These are phyloP conservation scores for Mellivora capensis DNA, from an alignment of 2,113 vertebrate species.

Conservation along the genomic window DNA sequence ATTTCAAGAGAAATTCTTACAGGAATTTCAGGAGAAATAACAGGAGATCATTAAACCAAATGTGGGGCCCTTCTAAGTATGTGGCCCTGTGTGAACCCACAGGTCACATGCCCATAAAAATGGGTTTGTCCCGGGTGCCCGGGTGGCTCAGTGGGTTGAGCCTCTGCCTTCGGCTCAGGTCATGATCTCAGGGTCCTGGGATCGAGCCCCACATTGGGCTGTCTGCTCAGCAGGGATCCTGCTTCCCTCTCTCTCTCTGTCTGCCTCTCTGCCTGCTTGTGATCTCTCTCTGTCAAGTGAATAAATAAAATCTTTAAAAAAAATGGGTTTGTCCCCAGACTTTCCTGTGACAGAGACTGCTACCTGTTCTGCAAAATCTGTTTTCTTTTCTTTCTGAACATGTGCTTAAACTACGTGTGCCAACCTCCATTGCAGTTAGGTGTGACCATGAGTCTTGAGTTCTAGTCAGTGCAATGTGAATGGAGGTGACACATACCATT, in stretches of 20 bases:
- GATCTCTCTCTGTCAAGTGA: too few relatives aligned
- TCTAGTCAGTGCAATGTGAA: not conserved
- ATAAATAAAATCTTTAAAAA: too few relatives aligned
- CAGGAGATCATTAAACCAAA: not conserved
- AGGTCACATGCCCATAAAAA: not conserved
- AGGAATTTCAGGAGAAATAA: conserved; percentile 12
- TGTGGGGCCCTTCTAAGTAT: not conserved
- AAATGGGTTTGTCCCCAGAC: not conserved
- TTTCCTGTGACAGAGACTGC: not conserved
- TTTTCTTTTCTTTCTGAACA: not conserved
- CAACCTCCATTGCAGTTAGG: not conserved
- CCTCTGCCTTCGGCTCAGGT: too few relatives aligned
- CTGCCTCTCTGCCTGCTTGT: too few relatives aligned
- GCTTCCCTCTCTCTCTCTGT: too few relatives aligned
- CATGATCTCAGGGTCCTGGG: too few relatives aligned
- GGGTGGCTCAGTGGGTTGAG: too few relatives aligned
- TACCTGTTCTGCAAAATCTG: not conserved
- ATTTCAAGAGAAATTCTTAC: conserved; percentile 19
- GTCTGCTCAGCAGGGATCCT: too few relatives aligned
- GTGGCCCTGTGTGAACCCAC: not conserved
- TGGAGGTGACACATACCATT: not conserved
- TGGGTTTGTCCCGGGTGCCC: not conserved
- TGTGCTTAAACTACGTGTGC: not conserved
- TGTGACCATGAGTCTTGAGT: conserved; percentile 10
- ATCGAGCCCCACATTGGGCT: too few relatives aligned